A percentile compares a stretch with the other conserved stretches of the same genome.
Evolutionary conservation across 2,888 invertebrate genomes (phyloP).

Genomic region (Zhuqinia jingwanae): DNA sequence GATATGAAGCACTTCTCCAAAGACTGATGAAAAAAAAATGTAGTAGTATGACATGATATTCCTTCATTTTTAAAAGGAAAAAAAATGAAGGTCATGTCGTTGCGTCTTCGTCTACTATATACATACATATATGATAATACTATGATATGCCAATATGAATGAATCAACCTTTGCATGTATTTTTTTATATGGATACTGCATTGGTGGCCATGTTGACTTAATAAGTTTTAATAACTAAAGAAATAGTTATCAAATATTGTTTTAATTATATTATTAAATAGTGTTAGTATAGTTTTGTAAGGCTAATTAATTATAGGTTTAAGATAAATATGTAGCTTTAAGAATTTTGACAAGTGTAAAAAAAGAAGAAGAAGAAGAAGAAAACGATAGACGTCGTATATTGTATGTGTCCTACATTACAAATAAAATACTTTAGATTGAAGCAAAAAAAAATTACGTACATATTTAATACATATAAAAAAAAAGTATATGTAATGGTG

Average conservation of each 20-base stretch:
- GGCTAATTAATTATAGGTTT: background rate
- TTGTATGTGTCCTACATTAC: background rate
- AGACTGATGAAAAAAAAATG: conserved; percentile 58
- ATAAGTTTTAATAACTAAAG: conserved; percentile 7
- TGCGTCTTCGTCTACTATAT: background rate
- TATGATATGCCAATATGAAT: background rate
- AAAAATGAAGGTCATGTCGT: background rate
- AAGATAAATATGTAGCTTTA: no score
- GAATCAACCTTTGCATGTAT: conserved; percentile 22
- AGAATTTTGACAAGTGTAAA: background rate
- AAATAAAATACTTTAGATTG: background rate
- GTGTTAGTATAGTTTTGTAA: background rate
- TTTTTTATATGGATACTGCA: background rate
- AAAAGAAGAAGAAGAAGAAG: no score
- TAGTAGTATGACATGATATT: conserved; percentile 54
- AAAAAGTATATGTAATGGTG: conserved; percentile 59
- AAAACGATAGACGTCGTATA: no score
- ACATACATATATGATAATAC: background rate
- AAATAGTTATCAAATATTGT: background rate
- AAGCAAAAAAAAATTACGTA: background rate
- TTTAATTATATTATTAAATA: conserved; percentile 2
- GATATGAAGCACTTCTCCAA: conserved; percentile 66
- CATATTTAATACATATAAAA: background rate
- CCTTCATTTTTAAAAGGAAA: no score
- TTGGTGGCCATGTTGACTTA: conserved; percentile 70